A percentile compares a stretch with the other conserved stretches of the same genome.
phyloP scores from a whole-genome alignment of 2,888 invertebrate genomes.

The Drosophila diplacantha region DNA sequence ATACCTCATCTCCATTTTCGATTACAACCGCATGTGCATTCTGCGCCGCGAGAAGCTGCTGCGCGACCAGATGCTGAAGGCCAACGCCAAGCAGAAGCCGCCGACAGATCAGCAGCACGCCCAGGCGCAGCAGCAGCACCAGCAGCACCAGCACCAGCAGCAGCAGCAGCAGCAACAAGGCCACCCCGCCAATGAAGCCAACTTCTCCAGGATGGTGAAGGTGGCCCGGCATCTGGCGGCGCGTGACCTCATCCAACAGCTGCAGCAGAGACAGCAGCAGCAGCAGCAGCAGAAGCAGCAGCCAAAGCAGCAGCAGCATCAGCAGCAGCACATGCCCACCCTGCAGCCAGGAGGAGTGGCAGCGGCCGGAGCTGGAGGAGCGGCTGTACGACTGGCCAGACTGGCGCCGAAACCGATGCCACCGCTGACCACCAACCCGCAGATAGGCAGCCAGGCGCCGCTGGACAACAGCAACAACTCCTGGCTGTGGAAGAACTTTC shows the following conservation, averaged over 20 bases:
- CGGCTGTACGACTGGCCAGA: constrained; percentile 37
- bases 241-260: constrained; percentile 53
- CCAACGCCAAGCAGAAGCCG: constrained; percentile 35
- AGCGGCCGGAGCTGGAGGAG: constrained; percentile 5
- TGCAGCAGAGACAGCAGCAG: constrained; percentile 49
- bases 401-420: constrained; percentile 59
- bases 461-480: constrained; percentile 45
- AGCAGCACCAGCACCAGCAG: constrained; percentile 45
- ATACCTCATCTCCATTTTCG: constrained; percentile 87
- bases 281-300: constrained; percentile 32
- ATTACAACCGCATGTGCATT: constrained; percentile 88
- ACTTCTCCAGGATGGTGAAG: constrained; percentile 38
- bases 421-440: constrained; percentile 57
- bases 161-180: constrained; percentile 47
- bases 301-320: constrained; percentile 37
- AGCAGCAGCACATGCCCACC: constrained; percentile 47
- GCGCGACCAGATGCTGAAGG: constrained; percentile 79
- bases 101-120: constrained; percentile 35
- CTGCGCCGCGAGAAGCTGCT: constrained; percentile 83
- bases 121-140: constrained; percentile 28
- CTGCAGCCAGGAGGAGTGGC: constrained; percentile 40
- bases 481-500: constrained; percentile 76
- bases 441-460: constrained; percentile 40
- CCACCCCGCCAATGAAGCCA: not conserved
- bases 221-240: constrained; percentile 47